Conservation (phyloP, 2,113 vertebrate genomes). For the Alligator sinensis region DNA sequence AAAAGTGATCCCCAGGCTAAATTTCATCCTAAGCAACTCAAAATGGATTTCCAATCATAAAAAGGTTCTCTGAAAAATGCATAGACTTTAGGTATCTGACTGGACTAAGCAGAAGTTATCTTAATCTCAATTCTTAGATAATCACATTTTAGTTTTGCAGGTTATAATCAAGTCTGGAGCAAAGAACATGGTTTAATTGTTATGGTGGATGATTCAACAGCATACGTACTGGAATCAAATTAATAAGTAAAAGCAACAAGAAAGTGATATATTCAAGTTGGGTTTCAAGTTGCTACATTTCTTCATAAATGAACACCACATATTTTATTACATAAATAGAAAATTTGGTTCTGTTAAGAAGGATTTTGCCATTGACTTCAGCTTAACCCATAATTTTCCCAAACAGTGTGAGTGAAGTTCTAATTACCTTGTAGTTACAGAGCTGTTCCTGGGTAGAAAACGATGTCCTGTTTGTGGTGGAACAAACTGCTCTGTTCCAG, state of each 20-base stretch:
- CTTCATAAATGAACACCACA: background rate
- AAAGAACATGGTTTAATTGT: background rate
- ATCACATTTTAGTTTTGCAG: background rate
- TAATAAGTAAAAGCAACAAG: background rate
- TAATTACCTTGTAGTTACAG: background rate
- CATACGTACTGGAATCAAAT: background rate
- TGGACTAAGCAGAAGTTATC: background rate
- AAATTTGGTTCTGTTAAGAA: background rate
- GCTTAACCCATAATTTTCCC: background rate
- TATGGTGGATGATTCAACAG: background rate
- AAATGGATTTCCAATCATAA: too few relatives aligned
- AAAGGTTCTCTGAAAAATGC: too few relatives aligned
- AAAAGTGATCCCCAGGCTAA: too few relatives aligned
- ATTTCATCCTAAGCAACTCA: too few relatives aligned
- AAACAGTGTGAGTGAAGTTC: rapidly evolving
- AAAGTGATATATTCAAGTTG: background rate
- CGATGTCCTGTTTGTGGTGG: too few relatives aligned
- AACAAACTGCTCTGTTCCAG: too few relatives aligned
- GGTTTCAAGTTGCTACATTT: background rate
- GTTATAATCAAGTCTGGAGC: background rate
- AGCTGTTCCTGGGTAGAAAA: background rate
- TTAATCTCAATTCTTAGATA: background rate
- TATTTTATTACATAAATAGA: background rate
- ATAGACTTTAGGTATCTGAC: too few relatives aligned
- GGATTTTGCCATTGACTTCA: background rate